phyloP scores from a whole-genome alignment of 2,888 invertebrate species.

The Agrochola macilenta region DNA sequence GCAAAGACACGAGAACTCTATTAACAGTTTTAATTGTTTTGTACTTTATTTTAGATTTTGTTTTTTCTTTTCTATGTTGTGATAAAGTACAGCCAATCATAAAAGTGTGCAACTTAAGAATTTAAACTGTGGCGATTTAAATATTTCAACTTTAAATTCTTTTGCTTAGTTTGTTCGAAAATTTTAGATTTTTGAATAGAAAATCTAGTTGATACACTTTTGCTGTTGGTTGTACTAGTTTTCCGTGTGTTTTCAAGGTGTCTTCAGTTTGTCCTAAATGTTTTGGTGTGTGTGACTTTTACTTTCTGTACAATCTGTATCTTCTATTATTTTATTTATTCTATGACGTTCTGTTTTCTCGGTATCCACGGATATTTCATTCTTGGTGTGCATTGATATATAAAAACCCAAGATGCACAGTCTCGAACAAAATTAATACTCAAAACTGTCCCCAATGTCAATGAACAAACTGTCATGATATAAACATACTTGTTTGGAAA shows the following conservation, averaged over 20 bases:
- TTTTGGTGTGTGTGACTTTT: constrained; percentile 68
- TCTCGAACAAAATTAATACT: too few relatives aligned
- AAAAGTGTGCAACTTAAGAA: constrained; percentile 29
- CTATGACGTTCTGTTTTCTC: neutral
- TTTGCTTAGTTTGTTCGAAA: neutral
- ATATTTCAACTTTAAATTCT: neutral
- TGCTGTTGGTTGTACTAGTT: constrained; percentile 61
- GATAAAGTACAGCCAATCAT: constrained; percentile 35
- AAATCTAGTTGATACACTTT: constrained; percentile 28
- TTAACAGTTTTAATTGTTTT: constrained; percentile 55
- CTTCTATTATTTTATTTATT: constrained; percentile 37
- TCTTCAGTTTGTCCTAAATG: constrained; percentile 56
- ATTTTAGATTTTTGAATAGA: neutral
- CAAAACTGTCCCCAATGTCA: too few relatives aligned
- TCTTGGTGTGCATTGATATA: too few relatives aligned
- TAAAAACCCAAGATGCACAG: too few relatives aligned
- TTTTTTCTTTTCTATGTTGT: constrained; percentile 65
- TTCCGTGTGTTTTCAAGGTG: constrained; percentile 63
- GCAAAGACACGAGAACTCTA: constrained; percentile 42
- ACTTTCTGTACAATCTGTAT: constrained; percentile 43
- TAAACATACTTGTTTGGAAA: too few relatives aligned
- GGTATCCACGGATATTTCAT: constrained; percentile 42
- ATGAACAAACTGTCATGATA: too few relatives aligned
- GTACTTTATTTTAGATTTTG: constrained; percentile 34
- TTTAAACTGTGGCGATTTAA: neutral